A percentile compares a stretch with the other conserved stretches of the same genome.
Conservation (phyloP, 2,797 vertebrate genomes). For the Apogon talboti region DNA sequence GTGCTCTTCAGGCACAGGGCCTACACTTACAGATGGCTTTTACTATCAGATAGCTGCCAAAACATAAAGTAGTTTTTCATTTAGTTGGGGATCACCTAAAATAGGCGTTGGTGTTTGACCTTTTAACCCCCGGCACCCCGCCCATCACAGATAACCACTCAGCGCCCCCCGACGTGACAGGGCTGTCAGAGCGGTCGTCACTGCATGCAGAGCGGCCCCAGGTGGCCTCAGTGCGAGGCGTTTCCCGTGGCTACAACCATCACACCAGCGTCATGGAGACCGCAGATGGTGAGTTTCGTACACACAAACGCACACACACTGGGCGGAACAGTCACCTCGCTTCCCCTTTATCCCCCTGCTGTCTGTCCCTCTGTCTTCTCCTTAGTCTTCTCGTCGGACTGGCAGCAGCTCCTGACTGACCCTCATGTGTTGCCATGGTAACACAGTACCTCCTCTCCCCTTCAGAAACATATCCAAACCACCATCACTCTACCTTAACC, state of each 20-base stretch:
- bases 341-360: constrained; percentile 57
- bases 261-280: constrained; percentile 90
- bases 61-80: constrained; percentile 21
- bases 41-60: background rate
- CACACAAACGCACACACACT: constrained; percentile 20
- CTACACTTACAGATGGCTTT: background rate
- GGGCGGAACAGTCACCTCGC: constrained; percentile 27
- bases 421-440: constrained; percentile 65
- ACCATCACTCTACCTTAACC: constrained; percentile 7
- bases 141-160: constrained; percentile 89
- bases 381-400: constrained; percentile 49
- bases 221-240: constrained; percentile 87
- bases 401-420: constrained; percentile 60
- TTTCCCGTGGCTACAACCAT: constrained; percentile 86
- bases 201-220: constrained; percentile 85
- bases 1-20: background rate
- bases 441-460: constrained; percentile 39
- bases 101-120: constrained; percentile 50
- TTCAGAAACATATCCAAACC: constrained; percentile 6
- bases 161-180: constrained; percentile 94
- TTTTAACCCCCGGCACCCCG: constrained; percentile 75
- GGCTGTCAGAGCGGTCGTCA: constrained; percentile 85
- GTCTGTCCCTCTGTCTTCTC: constrained; percentile 71
- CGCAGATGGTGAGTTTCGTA: constrained; percentile 89
- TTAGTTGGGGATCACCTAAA: constrained; percentile 15